Conservation (phyloP, 2,888 invertebrate species). For the Steromphala cineraria region DNA sequence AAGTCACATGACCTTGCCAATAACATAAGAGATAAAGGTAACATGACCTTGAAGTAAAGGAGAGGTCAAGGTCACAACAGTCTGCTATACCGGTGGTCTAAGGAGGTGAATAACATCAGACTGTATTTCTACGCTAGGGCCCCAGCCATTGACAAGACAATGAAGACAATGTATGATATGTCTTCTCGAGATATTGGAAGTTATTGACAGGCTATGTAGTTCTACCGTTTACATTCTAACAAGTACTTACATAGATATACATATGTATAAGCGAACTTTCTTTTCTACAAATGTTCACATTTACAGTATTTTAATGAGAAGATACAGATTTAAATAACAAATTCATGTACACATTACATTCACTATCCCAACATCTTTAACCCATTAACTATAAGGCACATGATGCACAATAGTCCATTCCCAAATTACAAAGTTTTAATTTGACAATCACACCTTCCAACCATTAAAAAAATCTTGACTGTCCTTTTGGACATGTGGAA, state of each 20-base stretch:
- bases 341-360: no score
- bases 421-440: neutral
- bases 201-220: neutral
- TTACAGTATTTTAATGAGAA: neutral
- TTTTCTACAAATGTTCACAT: neutral
- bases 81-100: conserved; percentile 1
- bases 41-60: neutral
- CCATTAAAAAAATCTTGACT: no score
- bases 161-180: neutral
- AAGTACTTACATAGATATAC: neutral
- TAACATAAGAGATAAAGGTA: conserved; percentile 1
- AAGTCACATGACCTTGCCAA: neutral
- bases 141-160: conserved; percentile 12
- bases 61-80: conserved; percentile 4
- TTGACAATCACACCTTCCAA: no score
- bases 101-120: neutral
- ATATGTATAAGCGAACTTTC: neutral
- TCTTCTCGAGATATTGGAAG: neutral
- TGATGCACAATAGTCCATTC: neutral
- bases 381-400: conserved; percentile 17
- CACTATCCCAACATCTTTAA: neutral
- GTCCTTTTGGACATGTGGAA: no score
- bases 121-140: conserved; percentile 1
- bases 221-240: neutral
- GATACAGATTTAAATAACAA: no score